These are phyloP conservation scores for Oxygymnocypris stewartii DNA, from an alignment of 2,113 vertebrate species.

Conservation along the genomic window DNA sequence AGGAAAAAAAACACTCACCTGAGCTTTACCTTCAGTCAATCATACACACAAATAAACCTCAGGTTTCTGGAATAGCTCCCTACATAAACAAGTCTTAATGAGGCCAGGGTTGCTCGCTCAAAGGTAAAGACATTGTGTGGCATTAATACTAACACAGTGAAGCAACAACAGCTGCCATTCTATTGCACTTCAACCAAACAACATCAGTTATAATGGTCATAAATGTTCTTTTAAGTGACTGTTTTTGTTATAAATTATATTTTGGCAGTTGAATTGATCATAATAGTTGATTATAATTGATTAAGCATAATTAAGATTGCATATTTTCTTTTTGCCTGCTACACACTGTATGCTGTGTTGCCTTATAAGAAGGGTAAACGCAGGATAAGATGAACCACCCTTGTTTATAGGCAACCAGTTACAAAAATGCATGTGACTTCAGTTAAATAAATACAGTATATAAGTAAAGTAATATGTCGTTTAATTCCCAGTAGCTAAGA, in stretches of 20 bases:
- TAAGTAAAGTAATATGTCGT: neutral
- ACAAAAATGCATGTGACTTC: no score
- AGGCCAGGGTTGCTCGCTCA: neutral
- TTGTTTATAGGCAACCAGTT: neutral
- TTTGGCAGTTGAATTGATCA: neutral
- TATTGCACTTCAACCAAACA: neutral
- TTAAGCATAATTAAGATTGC: neutral
- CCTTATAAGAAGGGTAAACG: neutral
- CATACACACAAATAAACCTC: constrained; percentile 31
- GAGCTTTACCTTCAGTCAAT: constrained; percentile 6
- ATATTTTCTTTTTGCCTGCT: neutral
- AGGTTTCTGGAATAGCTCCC: constrained; percentile 63
- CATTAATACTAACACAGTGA: neutral
- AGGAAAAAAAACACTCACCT: neutral
- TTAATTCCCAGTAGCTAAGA: neutral
- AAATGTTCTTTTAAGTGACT: neutral
- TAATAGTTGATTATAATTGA: constrained; percentile 2
- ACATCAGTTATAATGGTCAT: neutral
- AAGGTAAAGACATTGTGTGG: neutral
- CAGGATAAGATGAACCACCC: neutral
- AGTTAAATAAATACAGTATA: neutral
- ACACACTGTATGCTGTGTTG: neutral
- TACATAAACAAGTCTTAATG: constrained; percentile 63
- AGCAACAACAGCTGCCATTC: neutral
- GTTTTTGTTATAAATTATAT: neutral